Conservation (phyloP, 2,888 invertebrate species). For the Agrochola macilenta region DNA sequence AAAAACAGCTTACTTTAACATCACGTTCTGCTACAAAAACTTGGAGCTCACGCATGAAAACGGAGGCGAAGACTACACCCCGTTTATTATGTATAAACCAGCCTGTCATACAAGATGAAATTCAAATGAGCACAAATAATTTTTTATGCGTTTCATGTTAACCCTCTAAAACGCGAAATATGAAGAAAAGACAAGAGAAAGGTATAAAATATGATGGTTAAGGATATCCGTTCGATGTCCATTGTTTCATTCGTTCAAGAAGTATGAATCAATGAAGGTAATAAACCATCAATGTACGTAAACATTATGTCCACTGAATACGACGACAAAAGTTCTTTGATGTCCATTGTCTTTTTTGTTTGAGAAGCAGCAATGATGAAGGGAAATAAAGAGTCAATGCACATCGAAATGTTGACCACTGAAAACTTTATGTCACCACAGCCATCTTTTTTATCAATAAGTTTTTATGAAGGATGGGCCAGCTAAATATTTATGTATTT, state of each 20-base stretch:
- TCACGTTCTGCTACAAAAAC: conserved; percentile 42
- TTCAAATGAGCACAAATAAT: conserved; percentile 85
- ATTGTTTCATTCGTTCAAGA: conserved; percentile 4
- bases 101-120: conserved; percentile 81
- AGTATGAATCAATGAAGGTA: background rate
- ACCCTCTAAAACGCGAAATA: conserved; percentile 70
- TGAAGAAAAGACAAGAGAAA: conserved; percentile 5
- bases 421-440: conserved; percentile 10
- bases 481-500: conserved; percentile 59
- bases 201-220: conserved; percentile 22
- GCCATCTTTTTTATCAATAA: conserved; percentile 44
- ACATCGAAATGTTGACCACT: conserved; percentile 29
- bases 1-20: conserved; percentile 15
- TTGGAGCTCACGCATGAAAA: conserved; percentile 41
- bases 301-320: background rate
- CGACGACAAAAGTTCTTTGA: background rate
- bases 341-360: conserved; percentile 15
- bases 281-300: background rate
- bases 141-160: conserved; percentile 85
- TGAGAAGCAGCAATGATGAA: background rate
- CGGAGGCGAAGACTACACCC: conserved; percentile 42
- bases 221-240: background rate
- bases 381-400: background rate
- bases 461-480: conserved; percentile 30
- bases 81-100: conserved; percentile 85